Evolutionary conservation across 1,140 invertebrate genomes (phyloP).

Genomic region (Drosophila fuyamai): DNA sequence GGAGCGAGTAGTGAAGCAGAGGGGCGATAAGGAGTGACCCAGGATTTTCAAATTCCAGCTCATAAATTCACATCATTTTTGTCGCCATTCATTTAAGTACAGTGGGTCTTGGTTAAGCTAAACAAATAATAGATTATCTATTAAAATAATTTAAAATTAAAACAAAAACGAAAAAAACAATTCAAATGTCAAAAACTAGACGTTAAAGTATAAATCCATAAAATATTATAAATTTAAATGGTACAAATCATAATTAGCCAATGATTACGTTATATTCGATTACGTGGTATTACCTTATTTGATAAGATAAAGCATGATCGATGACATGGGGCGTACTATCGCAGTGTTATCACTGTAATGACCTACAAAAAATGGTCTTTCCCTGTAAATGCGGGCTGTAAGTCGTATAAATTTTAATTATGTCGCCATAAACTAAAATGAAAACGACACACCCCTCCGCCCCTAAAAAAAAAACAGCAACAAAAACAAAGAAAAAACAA

Average conservation of each 20-base stretch:
- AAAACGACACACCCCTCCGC: slow-evolving; percentile 28
- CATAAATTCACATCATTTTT: slow-evolving; percentile 22
- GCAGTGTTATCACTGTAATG: slow-evolving; percentile 1
- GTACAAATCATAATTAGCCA: background rate
- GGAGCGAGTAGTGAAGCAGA: background rate
- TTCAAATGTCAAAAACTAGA: too few relatives aligned
- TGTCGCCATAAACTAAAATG: slow-evolving; percentile 73
- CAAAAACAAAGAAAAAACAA: slow-evolving; percentile 8
- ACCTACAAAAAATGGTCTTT: slow-evolving; percentile 4
- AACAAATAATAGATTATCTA: background rate
- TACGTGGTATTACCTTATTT: background rate
- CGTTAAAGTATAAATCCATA: background rate
- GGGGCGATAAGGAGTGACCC: background rate
- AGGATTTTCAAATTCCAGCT: slow-evolving; percentile 1
- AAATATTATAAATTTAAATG: background rate
- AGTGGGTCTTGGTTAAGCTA: background rate
- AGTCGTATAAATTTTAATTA: slow-evolving; percentile 76
- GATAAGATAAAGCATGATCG: slow-evolving; percentile 18
- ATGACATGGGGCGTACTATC: slow-evolving; percentile 3
- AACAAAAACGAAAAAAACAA: background rate
- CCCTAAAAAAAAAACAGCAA: slow-evolving; percentile 14
- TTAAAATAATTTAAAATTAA: background rate
- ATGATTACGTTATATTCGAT: background rate
- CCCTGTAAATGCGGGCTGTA: slow-evolving; percentile 27
- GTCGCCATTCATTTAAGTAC: background rate